Percentiles rank a stretch among this genome's conserved stretches.
phyloP scores from a whole-genome alignment of 2,113 vertebrate genomes.

The Pelusios castaneus region DNA sequence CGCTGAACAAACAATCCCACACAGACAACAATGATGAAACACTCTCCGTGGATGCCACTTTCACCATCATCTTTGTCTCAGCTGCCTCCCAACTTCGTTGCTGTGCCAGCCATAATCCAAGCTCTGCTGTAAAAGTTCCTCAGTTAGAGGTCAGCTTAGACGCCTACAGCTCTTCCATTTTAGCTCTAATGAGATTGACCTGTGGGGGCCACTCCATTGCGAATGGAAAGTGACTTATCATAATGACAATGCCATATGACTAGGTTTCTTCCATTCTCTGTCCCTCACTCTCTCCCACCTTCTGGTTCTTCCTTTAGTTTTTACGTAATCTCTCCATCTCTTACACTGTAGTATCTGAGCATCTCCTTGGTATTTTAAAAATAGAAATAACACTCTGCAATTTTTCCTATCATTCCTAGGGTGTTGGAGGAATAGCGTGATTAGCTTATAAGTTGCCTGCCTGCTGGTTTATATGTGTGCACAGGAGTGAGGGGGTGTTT shows the following conservation, averaged over 20 bases:
- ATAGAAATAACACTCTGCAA: constrained; percentile 25
- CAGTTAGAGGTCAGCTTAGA: background rate
- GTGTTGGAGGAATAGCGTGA: constrained; percentile 46
- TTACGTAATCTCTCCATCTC: constrained; percentile 13
- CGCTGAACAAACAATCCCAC: background rate
- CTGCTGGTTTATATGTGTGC: constrained; percentile 39
- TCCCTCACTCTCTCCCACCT: background rate
- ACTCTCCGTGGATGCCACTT: background rate
- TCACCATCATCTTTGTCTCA: background rate
- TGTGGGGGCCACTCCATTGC: background rate
- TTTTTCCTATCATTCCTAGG: background rate
- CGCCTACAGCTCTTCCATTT: constrained; percentile 41
- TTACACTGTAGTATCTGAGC: constrained; percentile 29
- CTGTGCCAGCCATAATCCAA: background rate
- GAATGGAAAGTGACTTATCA: constrained; percentile 52
- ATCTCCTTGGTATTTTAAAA: constrained; percentile 46
- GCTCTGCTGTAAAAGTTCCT: background rate
- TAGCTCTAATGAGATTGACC: constrained; percentile 65
- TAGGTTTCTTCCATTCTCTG: constrained; percentile 11
- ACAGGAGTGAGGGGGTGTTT: constrained; percentile 28
- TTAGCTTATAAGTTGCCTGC: constrained; percentile 40
- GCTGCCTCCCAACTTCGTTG: background rate
- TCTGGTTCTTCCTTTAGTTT: constrained; percentile 9
- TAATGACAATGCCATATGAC: constrained; percentile 40
- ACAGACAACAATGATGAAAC: background rate